phyloP scores from a whole-genome alignment of 1,140 invertebrate genomes.

The Papilio helenus region DNA sequence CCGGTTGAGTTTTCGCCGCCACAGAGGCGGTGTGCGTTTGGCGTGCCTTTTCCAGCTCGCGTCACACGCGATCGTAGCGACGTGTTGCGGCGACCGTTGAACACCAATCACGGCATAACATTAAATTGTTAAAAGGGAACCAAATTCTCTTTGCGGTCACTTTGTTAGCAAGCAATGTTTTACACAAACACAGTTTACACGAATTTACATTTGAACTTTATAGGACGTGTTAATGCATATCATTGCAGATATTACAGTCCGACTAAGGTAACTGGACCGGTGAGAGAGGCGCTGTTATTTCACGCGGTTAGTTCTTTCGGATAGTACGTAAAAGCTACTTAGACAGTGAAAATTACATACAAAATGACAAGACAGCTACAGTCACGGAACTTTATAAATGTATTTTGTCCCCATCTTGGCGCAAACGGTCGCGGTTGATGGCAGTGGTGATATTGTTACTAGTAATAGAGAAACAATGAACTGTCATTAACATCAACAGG shows the following conservation, averaged over 20 bases:
- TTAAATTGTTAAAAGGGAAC: constrained; percentile 13
- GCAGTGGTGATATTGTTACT: too few relatives aligned
- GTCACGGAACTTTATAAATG: too few relatives aligned
- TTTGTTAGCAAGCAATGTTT: neutral
- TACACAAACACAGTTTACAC: neutral
- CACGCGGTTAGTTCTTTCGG: too few relatives aligned
- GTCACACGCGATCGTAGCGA: neutral
- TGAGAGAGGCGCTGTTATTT: too few relatives aligned
- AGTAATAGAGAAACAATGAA: too few relatives aligned
- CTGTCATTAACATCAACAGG: too few relatives aligned
- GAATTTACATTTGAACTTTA: neutral
- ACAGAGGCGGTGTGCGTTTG: neutral
- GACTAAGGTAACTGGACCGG: too few relatives aligned
- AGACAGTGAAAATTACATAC: too few relatives aligned
- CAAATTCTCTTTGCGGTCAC: neutral
- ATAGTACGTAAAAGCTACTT: too few relatives aligned
- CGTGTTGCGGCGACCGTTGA: neutral
- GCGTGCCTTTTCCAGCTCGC: neutral
- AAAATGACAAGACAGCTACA: too few relatives aligned
- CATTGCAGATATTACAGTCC: neutral
- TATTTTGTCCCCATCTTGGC: too few relatives aligned
- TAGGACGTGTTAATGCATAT: neutral
- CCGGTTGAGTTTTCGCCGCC: neutral
- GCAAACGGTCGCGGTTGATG: too few relatives aligned
- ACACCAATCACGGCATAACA: neutral